phyloP scores from a whole-genome alignment of 2,113 vertebrate genomes.

The Artemisiospiza belli region DNA sequence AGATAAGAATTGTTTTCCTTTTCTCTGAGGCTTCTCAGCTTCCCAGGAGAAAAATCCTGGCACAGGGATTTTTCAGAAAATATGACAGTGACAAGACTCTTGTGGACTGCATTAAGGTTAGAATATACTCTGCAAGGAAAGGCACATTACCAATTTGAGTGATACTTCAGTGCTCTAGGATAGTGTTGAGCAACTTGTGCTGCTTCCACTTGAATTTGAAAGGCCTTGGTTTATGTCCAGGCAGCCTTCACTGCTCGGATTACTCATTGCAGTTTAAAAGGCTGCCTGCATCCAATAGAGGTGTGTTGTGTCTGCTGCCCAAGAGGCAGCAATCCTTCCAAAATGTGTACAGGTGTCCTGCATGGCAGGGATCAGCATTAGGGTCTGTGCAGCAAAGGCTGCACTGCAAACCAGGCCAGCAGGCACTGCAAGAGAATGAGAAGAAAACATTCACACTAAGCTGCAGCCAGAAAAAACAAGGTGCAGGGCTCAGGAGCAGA shows the following conservation, averaged over 20 bases:
- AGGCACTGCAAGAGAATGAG: not conserved
- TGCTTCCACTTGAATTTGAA: not conserved
- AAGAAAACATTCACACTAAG: not conserved
- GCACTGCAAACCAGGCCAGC: not conserved
- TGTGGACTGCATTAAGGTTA: not conserved
- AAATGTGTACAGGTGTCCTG: fast-evolving
- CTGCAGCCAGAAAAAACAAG: not conserved
- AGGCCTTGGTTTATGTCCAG: not conserved
- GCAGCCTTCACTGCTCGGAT: not conserved
- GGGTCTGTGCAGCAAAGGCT: not conserved
- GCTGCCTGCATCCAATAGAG: not conserved
- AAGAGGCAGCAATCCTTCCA: not conserved
- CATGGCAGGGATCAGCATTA: not conserved
- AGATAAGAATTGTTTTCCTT: too few relatives aligned
- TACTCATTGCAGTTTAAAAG: not conserved
- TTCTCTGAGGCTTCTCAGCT: too few relatives aligned
- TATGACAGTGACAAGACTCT: not conserved
- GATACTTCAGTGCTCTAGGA: not conserved
- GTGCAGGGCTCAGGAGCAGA: not conserved
- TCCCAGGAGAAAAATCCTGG: too few relatives aligned
- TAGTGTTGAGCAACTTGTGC: not conserved
- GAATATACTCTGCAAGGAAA: not conserved
- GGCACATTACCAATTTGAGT: not conserved
- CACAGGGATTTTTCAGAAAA: too few relatives aligned
- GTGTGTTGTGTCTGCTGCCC: not conserved